These are phyloP conservation scores for Pomacea canaliculata DNA, from an alignment of 2,888 invertebrate genomes.

Conservation along the genomic window DNA sequence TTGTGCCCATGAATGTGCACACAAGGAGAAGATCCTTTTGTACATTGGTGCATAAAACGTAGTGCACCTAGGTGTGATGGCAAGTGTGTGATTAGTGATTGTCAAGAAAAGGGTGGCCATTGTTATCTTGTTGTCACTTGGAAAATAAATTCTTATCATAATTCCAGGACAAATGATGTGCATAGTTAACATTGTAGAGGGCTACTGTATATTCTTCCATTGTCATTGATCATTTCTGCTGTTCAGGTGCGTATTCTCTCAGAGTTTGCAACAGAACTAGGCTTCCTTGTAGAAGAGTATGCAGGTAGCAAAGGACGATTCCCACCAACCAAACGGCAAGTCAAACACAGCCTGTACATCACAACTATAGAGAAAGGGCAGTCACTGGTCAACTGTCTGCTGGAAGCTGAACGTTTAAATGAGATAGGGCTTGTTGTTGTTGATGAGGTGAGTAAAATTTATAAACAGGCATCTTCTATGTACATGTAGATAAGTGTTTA, in stretches of 20 bases:
- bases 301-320: slow-evolving; percentile 88
- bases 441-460: slow-evolving; percentile 78
- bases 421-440: slow-evolving; percentile 86
- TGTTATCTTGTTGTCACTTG: no score
- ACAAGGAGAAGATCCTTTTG: no score
- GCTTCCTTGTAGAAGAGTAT: slow-evolving; percentile 94
- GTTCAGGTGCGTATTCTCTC: slow-evolving; percentile 84
- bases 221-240: background rate
- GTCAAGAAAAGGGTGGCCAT: no score
- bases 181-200: no score
- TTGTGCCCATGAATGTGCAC: no score
- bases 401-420: slow-evolving; percentile 80
- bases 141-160: no score
- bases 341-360: slow-evolving; percentile 86
- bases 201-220: no score
- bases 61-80: no score
- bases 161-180: no score
- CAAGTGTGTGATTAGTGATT: no score
- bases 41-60: no score
- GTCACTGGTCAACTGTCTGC: slow-evolving; percentile 85
- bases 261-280: slow-evolving; percentile 87
- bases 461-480: background rate
- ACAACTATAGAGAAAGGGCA: slow-evolving; percentile 96
- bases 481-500: background rate
- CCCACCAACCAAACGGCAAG: slow-evolving; percentile 84